phyloP scores from a whole-genome alignment of 2,113 vertebrate species.

The Sarotherodon lohbergeri region DNA sequence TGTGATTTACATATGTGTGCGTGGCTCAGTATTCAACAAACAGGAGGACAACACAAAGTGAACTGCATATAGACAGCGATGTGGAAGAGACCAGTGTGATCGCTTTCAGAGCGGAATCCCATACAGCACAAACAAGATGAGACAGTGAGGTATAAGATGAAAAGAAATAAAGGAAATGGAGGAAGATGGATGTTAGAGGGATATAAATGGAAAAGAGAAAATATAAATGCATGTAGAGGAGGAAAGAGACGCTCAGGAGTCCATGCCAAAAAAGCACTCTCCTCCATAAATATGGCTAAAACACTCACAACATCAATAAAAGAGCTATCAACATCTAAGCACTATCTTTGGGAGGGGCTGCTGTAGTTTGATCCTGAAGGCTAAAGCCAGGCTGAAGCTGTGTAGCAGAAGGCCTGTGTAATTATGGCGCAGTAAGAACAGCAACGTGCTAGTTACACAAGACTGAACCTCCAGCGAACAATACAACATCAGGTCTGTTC shows the following conservation, averaged over 20 bases:
- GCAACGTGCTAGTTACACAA: not conserved
- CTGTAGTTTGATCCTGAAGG: not conserved
- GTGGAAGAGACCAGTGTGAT: not conserved
- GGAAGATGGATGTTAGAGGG: not conserved
- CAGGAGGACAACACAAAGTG: not conserved
- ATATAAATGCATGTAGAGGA: not conserved
- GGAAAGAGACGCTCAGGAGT: not conserved
- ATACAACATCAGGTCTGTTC: not conserved
- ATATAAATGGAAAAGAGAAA: conserved; percentile 34
- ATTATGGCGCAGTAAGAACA: not conserved
- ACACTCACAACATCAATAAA: conserved; percentile 54
- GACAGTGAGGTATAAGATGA: not conserved
- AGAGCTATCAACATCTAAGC: conserved; percentile 23
- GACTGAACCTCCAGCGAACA: not conserved
- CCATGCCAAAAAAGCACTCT: conserved; percentile 52
- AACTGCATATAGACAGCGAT: not conserved
- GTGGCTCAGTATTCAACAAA: not conserved
- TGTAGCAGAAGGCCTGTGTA: not conserved
- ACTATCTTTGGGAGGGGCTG: not conserved
- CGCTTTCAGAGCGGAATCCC: not conserved
- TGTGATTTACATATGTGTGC: not conserved
- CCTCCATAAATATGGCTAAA: conserved; percentile 25
- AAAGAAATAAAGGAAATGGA: conserved; percentile 2
- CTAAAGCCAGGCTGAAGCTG: not conserved
- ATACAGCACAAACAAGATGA: not conserved